Evolutionary conservation across 2,113 vertebrate species (phyloP).

Genomic region (Morone chrysops): DNA sequence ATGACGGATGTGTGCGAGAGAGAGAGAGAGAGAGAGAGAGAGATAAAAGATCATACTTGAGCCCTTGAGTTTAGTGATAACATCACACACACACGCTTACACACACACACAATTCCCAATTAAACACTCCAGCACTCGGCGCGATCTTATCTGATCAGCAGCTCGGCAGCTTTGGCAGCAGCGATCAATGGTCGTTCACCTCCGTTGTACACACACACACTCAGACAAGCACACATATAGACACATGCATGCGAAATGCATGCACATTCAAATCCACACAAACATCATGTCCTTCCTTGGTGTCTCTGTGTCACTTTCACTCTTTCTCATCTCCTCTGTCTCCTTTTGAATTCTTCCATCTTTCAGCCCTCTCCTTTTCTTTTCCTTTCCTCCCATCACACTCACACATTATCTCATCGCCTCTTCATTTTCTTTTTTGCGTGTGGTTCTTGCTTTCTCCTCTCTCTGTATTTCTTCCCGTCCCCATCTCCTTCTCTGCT

Average conservation of each 20-base stretch:
- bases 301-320: background rate
- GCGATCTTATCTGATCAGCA: conserved; percentile 69
- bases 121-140: conserved; percentile 63
- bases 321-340: background rate
- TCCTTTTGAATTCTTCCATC: background rate
- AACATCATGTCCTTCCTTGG: background rate
- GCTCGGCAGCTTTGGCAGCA: conserved; percentile 56
- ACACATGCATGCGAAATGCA: background rate
- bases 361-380: background rate
- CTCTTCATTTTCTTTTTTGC: too few relatives aligned
- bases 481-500: background rate
- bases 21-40: conserved; percentile 11
- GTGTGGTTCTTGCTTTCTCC: background rate
- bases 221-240: background rate
- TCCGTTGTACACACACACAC: conserved; percentile 6
- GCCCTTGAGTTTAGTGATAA: conserved; percentile 70
- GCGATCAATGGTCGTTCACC: conserved; percentile 54
- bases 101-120: conserved; percentile 61
- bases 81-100: conserved; percentile 51
- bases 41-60: conserved; percentile 60
- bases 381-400: background rate
- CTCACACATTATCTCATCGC: background rate
- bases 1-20: background rate
- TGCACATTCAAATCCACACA: background rate
- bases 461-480: background rate